Evolutionary conservation across 2,797 vertebrate species (phyloP), one percentile per base, ranked within the genome.

Genomic region (Steatocranus sp.): DNA sequence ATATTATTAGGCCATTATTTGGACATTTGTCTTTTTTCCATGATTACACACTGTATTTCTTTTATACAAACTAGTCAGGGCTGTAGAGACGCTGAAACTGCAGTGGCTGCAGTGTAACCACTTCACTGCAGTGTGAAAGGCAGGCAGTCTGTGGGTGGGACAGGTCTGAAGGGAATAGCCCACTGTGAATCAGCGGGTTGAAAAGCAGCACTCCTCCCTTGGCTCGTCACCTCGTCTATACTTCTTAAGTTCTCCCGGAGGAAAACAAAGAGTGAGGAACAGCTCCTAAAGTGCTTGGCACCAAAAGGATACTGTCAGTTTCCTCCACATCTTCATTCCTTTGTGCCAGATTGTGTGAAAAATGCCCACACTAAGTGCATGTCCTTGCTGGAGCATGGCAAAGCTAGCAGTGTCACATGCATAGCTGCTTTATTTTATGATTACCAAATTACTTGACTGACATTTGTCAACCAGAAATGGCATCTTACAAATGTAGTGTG

Each of bases 71-170:
- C 17, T 38, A 17, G 75, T 56, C n/a, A 20, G 36, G 43, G 25
- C 48, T 75, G 81, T 27, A 34, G 38, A 32, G 79, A 76, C 0
- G 1, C 68, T 46, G 15, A 7, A 53, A 54, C 80, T 68, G 81
- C 54, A 75, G 27, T 34, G 81, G 25, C 68, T 73, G 84, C 83
- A 81, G 86, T 83, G 83, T 49, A 75, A 82, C 66, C 58, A 76
- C 51, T 41, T 85, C 36, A 76, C 76, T 86, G 87, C 68, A 81
- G 86, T 48, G 84, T 66, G 79, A 83, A 8, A 83, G 82, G 78
- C 74, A 80, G 80, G 51, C 79, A 75, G 74, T 76, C 49, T 83
- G 85, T 78, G 89, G 88, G 83, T 83, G 86, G 70, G 82, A 80
- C 85, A 50, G 51, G 73, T 87, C 82, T 78, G 41, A 61, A 49